Base-by-base conservation (phyloP, 2,888 invertebrate species). In the Chaetogeoica ovagalla region DNA sequence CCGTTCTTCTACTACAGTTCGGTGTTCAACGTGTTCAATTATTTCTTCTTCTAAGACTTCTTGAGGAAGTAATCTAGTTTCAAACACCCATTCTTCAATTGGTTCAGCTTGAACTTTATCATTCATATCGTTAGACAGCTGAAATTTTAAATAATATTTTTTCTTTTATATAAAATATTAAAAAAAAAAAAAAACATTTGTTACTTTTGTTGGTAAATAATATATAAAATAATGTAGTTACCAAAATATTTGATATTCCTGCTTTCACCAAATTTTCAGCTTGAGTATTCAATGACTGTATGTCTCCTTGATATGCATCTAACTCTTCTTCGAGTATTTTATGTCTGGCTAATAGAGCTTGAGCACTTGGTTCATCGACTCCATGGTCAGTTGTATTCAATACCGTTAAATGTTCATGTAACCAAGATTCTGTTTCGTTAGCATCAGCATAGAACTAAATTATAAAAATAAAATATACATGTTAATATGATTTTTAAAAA, bases 361-460 rank as follows among this genome's bases (percentile, higher is more conserved):
- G 93, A 0, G 96, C 96, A 81, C 94, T 93, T 0, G 95, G 94
- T 84, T 97, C 97, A 87, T 97, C 97, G 21, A 91, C 91, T 1
- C 98, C 98, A 85, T 93, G 94, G 88, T 99, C 98, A 73, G 91
- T 91, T 0, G 95, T 95, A 17, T 92, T 91, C 19, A 97, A 94
- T 60, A 99, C 89, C 0, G 97, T 93, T 87, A 95, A 93, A 87
- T 96, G 97, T 87, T 98, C 98, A 84, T 95, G 94, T 88, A 98
- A 91, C 97, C 97, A 98, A 0, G 97, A 97, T 84, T 98, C 98
- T 0, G 96, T 94, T 85, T 98, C 98, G 87, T 98, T 97, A 0
- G 97, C 97, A 87, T 98, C 98, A 0, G 96, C 94, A 86, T 97
- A 96, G 88, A 97, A 97, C 90, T 92, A 86, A 76, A 69, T 30